phyloP scores from a whole-genome alignment of 37 sponge, comb jelly and placozoan species.

The Amphimedon queenslandica region DNA sequence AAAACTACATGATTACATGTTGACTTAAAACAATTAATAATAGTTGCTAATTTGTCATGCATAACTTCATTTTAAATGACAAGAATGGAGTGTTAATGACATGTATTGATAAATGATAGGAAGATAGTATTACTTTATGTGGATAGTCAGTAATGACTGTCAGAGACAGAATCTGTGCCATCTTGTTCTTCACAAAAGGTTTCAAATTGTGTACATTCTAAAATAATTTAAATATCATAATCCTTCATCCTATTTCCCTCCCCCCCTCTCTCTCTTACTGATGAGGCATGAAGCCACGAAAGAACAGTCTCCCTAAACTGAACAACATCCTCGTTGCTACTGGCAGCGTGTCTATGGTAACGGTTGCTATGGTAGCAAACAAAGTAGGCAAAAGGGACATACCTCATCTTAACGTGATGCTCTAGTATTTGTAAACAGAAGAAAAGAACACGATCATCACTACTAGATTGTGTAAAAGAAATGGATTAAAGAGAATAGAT shows the following conservation, averaged over 20 bases:
- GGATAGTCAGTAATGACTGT: constrained; percentile 77
- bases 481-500: background rate
- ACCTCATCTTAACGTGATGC: constrained; percentile 39
- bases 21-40: too few relatives aligned
- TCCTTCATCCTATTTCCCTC: too few relatives aligned
- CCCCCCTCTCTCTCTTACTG: constrained; percentile 1
- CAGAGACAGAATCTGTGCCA: constrained; percentile 68
- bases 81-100: too few relatives aligned
- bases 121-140: constrained; percentile 48
- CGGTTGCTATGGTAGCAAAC: too few relatives aligned
- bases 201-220: too few relatives aligned
- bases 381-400: too few relatives aligned
- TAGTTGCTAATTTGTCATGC: too few relatives aligned
- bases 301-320: constrained; percentile 42
- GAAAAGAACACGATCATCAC: constrained; percentile 64
- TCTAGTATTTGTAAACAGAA: constrained; percentile 83
- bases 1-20: too few relatives aligned
- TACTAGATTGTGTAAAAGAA: too few relatives aligned
- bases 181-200: constrained; percentile 68
- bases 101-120: too few relatives aligned
- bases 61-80: too few relatives aligned
- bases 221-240: background rate
- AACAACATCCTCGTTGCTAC: constrained; percentile 58
- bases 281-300: constrained; percentile 51
- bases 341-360: constrained; percentile 30